Evolutionary conservation across 1,140 invertebrate species (phyloP).

Genomic region (Pogonognathellus flavescens): DNA sequence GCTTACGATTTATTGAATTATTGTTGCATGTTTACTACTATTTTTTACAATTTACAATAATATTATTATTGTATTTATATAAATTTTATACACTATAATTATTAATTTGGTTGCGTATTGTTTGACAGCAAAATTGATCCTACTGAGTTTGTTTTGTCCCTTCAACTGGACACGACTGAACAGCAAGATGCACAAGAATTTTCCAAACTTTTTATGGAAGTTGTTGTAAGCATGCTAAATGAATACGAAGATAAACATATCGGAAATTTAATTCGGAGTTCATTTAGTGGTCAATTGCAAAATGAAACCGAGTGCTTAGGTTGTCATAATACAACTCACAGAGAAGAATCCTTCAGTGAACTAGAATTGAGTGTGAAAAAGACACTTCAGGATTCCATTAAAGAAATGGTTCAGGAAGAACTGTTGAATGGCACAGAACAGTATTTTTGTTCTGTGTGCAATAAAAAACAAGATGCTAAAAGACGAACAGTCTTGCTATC

Average conservation of each 20-base stretch:
- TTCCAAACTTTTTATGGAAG: slow-evolving; percentile 74
- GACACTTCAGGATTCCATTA: slow-evolving; percentile 76
- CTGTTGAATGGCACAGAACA: slow-evolving; percentile 78
- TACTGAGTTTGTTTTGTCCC: slow-evolving; percentile 75
- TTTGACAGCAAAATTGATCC: slow-evolving; percentile 75
- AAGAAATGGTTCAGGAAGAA: slow-evolving; percentile 78
- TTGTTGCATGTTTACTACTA: slow-evolving; percentile 26
- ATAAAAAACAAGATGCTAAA: slow-evolving; percentile 77
- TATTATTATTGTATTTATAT: too few species aligned
- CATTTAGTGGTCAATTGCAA: slow-evolving; percentile 75
- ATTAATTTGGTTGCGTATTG: too few species aligned
- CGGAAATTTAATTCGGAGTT: slow-evolving; percentile 74
- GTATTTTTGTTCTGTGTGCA: slow-evolving; percentile 77
- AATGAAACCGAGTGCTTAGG: slow-evolving; percentile 73
- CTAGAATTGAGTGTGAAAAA: slow-evolving; percentile 78
- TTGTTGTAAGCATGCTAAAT: slow-evolving; percentile 75
- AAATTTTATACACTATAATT: too few species aligned
- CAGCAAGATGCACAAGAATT: slow-evolving; percentile 84
- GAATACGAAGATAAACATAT: slow-evolving; percentile 65
- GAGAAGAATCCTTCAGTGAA: slow-evolving; percentile 78
- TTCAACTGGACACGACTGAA: slow-evolving; percentile 77
- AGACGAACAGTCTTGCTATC: slow-evolving; percentile 75
- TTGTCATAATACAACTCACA: slow-evolving; percentile 74
- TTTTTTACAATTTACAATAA: too few species aligned
- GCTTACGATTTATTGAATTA: background rate